Evolutionary conservation across 2,888 invertebrate species (phyloP).

Genomic region (Plutella xylostella): DNA sequence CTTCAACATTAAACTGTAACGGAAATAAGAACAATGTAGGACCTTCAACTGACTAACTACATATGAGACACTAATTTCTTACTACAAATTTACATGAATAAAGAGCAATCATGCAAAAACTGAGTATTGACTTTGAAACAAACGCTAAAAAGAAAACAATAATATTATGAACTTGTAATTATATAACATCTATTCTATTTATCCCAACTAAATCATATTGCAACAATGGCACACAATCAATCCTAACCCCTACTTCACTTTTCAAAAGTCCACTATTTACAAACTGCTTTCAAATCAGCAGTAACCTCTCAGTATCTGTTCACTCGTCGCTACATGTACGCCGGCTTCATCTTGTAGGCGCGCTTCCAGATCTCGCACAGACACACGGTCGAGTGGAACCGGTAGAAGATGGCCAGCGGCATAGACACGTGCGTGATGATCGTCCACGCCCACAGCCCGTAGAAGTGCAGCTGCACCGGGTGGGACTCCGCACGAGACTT

Average conservation of each 20-base stretch:
- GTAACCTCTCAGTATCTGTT: conserved; percentile 37
- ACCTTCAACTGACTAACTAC: no score
- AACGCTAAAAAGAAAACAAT: not conserved
- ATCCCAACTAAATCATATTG: not conserved
- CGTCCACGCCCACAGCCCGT: conserved; percentile 95
- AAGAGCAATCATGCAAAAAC: conserved; percentile 24
- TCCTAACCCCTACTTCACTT: conserved; percentile 25
- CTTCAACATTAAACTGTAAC: conserved; percentile 50
- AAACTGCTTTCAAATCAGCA: conserved; percentile 1
- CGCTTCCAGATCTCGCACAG: conserved; percentile 97
- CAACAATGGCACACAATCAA: conserved; percentile 61
- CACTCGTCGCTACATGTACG: conserved; percentile 78
- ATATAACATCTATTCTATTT: conserved; percentile 9
- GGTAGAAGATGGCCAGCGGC: conserved; percentile 93
- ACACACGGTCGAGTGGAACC: conserved; percentile 95
- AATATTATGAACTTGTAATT: conserved; percentile 8
- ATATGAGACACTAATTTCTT: no score
- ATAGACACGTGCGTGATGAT: conserved; percentile 95
- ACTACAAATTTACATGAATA: conserved; percentile 36
- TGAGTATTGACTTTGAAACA: not conserved
- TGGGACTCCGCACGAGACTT: conserved; percentile 92
- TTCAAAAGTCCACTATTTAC: not conserved
- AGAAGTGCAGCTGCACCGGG: conserved; percentile 92
- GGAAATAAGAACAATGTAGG: no score
- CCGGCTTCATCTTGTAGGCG: conserved; percentile 92